phyloP scores from a whole-genome alignment of 2,888 invertebrate species.

The Zootermopsis nevadensis region DNA sequence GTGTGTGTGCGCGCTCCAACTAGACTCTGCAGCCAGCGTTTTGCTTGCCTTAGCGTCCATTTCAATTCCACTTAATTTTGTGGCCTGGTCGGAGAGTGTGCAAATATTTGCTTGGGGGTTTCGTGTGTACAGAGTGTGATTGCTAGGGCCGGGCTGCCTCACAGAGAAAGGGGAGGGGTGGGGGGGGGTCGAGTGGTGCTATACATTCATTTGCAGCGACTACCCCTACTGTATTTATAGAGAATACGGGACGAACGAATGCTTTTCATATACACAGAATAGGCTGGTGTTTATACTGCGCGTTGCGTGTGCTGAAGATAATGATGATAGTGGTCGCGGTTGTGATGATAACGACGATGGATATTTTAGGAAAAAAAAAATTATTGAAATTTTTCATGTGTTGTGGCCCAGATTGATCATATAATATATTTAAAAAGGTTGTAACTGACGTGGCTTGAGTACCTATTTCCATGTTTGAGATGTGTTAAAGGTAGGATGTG shows the following conservation, averaged over 20 bases:
- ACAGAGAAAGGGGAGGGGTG: constrained; percentile 20
- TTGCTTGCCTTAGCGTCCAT: constrained; percentile 65
- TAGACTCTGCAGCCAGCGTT: constrained; percentile 33
- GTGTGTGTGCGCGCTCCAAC: background rate
- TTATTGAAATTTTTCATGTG: background rate
- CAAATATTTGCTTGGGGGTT: constrained; percentile 63
- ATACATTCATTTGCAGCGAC: constrained; percentile 40
- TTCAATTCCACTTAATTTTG: constrained; percentile 67
- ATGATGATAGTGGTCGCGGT: background rate
- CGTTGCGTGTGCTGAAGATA: constrained; percentile 3
- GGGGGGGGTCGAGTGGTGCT: constrained; percentile 39
- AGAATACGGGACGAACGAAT: constrained; percentile 25
- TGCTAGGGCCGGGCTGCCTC: constrained; percentile 43
- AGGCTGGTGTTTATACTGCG: constrained; percentile 28
- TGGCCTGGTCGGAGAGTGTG: constrained; percentile 61
- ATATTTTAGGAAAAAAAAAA: background rate
- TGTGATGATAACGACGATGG: constrained; percentile 5
- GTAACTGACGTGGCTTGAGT: too few species aligned
- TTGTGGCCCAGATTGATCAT: background rate
- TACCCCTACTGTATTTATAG: constrained; percentile 30
- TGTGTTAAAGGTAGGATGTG: too few species aligned
- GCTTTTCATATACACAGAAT: constrained; percentile 34
- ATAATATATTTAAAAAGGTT: background rate
- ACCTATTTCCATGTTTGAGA: too few species aligned
- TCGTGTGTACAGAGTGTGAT: constrained; percentile 52